phyloP scores from a whole-genome alignment of 2,888 invertebrate species.

The Parnassius apollo region DNA sequence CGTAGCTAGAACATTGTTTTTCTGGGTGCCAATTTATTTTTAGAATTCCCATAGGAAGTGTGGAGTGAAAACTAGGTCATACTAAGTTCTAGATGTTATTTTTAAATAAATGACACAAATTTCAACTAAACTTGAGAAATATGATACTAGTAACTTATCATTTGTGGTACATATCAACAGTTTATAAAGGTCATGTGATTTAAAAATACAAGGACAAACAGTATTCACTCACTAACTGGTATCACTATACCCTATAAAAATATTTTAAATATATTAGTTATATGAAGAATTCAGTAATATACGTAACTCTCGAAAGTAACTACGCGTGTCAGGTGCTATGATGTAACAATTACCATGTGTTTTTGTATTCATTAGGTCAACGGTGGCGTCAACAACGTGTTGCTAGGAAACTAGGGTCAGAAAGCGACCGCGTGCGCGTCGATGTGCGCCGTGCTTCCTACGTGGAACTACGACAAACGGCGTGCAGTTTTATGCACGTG shows the following conservation, averaged over 20 bases:
- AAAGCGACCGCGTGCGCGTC: conserved; percentile 49
- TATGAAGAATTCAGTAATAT: conserved; percentile 31
- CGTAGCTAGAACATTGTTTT: conserved; percentile 49
- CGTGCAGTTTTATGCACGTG: conserved; percentile 70
- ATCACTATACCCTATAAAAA: conserved; percentile 39
- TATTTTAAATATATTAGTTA: conserved; percentile 33
- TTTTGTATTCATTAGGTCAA: conserved; percentile 75
- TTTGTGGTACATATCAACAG: too few relatives aligned
- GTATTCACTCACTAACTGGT: conserved; percentile 1
- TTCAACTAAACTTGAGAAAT: too few relatives aligned
- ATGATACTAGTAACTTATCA: too few relatives aligned
- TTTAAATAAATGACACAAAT: conserved; percentile 34
- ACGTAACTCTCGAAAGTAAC: conserved; percentile 38
- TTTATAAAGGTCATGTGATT: conserved; percentile 10
- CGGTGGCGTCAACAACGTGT: conserved; percentile 76
- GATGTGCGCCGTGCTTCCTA: conserved; percentile 54
- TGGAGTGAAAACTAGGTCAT: conserved; percentile 61
- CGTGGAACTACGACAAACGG: conserved; percentile 74
- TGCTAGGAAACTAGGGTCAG: conserved; percentile 75
- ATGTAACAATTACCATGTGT: conserved; percentile 76
- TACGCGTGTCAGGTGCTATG: conserved; percentile 55
- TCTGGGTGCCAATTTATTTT: conserved; percentile 57
- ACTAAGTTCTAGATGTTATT: conserved; percentile 59
- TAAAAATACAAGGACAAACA: conserved; percentile 19
- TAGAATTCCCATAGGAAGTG: conserved; percentile 66